Evolutionary conservation across 1,140 invertebrate genomes (phyloP), one percentile per base, ranked within the genome.

Genomic region (Melanaphis sacchari): DNA sequence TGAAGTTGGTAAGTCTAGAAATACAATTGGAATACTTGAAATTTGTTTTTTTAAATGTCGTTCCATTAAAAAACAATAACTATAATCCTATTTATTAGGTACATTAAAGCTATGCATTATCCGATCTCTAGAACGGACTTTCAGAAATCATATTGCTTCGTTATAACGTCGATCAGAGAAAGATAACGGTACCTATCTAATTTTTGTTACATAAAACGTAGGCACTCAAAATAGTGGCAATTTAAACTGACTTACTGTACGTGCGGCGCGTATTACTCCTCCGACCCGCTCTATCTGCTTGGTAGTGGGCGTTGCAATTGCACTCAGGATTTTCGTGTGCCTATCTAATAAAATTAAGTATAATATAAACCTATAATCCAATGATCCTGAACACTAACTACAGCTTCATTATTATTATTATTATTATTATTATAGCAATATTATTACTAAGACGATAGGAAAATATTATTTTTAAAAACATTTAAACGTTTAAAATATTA

Each of bases 191-290:
- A 76, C 59, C 59, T 76, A n/a, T n/a, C 59, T 76, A 76, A 76
- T 76, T n/a, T n/a, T n/a, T 76, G 59, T 76, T 76, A 76, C 59
- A 76, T 76, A n/a, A 66, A 76, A 76, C 31, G 15, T n/a, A n/a
- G n/a, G n/a, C 59, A 76, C 59, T 76, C 31, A 76, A 76, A 76
- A 76, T n/a, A 76, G 59, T n/a, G n/a, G 59, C 59, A 76, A 76
- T 76, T 76, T 66, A 66, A 66, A 66, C 59, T 18, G 11, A 76
- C 59, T n/a, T 76, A 76, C n/a, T 31, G 26, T 31, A 31, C 54
- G 54, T 31, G 26, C 59, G 8, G 31, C 31, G 11, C 59, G 31
- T 76, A 76, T 18, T n/a, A 49, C 46, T 49, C 15, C 59, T 5
- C 6, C n/a, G 15, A 36, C 31, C 59, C 59, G 7, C 59, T 76